Evolutionary conservation across 2,888 invertebrate species (phyloP), one percentile per base, ranked within the genome.

Genomic region (Ceratothoa steindachneri): DNA sequence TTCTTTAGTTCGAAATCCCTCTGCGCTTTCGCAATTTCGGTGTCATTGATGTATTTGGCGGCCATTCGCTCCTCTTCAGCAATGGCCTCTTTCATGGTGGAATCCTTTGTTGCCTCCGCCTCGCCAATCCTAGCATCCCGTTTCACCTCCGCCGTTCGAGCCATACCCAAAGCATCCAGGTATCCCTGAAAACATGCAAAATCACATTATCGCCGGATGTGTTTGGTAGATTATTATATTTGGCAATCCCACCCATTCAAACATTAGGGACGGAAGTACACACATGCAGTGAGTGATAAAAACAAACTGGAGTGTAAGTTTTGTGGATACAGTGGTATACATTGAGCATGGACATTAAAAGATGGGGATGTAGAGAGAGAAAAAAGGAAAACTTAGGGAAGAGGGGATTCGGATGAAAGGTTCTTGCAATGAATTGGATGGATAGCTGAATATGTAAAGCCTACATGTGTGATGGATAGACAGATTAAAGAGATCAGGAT

Each of bases 51-150:
- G 84, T 95, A 95, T 78, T 94, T 89, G 0, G 96, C 89, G 0
- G 96, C 95, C 95, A 97, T 95, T 67, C 96, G 88, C 84, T 96
- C 94, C 84, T 97, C 96, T 84, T 97, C 97, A 0, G 97, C 97
- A 83, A 95, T 91, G 0, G 97, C 97, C 85, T 97, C 96, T 83
- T 93, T 93, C 82, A 95, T 95, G 82, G 90, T 90, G 0, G 97
- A 93, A 83, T 97, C 97, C 71, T 92, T 90, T 71, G 92, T 90
- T 0, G 97, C 97, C 84, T 97, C 96, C 0, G 97, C 97, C 84
- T 98, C 97, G 12, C 97, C 97, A 81, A 97, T 97, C 73, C 96
- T 89, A 0, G 97, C 97, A 84, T 97, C 97, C 68, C 97, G 88
- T 83, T 96, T 95, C 12, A 96, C 96, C 84, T 96, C 95, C 0